Evolutionary conservation across 2,113 vertebrate genomes (phyloP).

Genomic region (Grallaria varia): DNA sequence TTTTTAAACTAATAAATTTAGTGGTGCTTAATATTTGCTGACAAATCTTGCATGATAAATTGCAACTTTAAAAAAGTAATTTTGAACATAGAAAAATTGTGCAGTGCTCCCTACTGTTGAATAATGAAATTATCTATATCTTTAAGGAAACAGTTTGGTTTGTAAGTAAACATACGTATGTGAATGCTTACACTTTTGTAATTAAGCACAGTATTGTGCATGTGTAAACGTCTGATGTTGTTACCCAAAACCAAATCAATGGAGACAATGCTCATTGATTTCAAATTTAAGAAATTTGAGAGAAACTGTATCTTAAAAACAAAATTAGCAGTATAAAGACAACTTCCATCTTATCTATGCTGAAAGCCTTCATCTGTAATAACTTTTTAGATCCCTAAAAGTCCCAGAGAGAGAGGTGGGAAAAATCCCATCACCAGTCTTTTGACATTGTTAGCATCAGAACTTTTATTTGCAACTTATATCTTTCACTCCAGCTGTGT

Average conservation of each 20-base stretch:
- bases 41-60: not conserved
- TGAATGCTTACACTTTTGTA: not conserved
- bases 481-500: not conserved
- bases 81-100: not conserved
- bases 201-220: not conserved
- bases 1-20: not conserved
- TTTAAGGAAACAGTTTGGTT: not conserved
- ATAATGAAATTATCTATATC: not conserved
- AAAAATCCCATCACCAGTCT: not conserved
- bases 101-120: not conserved
- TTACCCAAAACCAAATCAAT: not conserved
- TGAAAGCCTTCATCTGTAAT: not conserved
- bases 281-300: not conserved
- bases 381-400: not conserved
- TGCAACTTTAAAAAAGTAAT: not conserved
- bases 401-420: not conserved
- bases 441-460: not conserved
- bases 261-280: not conserved
- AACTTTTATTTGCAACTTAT: not conserved
- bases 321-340: not conserved
- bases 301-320: not conserved
- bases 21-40: not conserved
- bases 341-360: not conserved
- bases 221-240: accelerated
- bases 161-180: not conserved